Base-by-base conservation (phyloP, 1,140 invertebrate species). In the Procambarus virginalis region DNA sequence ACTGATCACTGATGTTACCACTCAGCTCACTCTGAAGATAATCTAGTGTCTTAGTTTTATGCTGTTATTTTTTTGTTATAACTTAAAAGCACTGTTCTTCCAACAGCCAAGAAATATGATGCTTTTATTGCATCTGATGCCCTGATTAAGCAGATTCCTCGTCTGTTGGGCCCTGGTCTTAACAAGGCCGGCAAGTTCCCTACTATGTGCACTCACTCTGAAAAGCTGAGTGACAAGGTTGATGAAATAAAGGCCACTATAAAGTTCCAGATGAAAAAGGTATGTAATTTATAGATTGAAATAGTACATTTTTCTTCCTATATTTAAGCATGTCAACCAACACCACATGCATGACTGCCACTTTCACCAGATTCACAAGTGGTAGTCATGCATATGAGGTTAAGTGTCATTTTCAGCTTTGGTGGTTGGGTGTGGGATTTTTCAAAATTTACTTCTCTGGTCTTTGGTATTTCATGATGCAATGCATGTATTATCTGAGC, bases 241-340 rank as follows among this genome's bases (percentile, higher is more conserved):
- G 98, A 99, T 95, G 99, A 99, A 95, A 97, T 99, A 64, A 99
- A 99, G 93, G 98, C 97, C 9, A 99, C 99, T 92, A 99, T 99
- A 94, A 99, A 99, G 94, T 99, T 99, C 95, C 99, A 99, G 94
- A 99, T 99, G 99, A 99, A 99, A 95, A 99, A 99, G 96, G 99
- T 98, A 86, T 55, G 60, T 64, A 17, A 17, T 17, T 64, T 64
- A 34, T 49, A 12, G 3, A 77, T n/a, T 46, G 75, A 34, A 34
- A 34, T 34, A 1, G 34, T 34, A 34, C 34, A 34, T 34, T 34
- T 34, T 34, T 34, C 34, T 34, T 34, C 34, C 34, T 34, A 34
- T 34, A 34, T 34, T 34, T 34, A 34, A 34, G 34, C 34, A 34
- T 34, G 34, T 34, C 34, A 0, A 34, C 34, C 34, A 0, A 34